Conservation (phyloP, 2,113 vertebrate species). For the Suncus etruscus region DNA sequence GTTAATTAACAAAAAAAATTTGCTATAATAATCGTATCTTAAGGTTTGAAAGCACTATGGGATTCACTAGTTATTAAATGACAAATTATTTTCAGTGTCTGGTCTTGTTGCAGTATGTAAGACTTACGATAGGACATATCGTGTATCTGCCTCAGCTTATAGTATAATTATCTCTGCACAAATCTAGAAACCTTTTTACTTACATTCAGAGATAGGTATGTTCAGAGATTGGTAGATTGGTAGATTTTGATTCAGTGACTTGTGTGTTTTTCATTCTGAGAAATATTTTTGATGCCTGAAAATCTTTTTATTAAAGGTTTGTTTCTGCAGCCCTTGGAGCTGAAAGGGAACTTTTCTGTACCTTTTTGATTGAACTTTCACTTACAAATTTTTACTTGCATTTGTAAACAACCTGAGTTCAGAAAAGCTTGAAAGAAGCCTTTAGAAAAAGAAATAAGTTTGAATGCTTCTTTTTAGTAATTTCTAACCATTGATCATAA, state of each 20-base stretch:
- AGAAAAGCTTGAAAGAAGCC: neutral
- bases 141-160: neutral
- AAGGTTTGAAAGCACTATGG: neutral
- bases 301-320: neutral
- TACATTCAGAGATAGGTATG: neutral
- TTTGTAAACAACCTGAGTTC: neutral
- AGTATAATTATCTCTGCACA: neutral
- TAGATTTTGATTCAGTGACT: neutral
- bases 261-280: neutral
- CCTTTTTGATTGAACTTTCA: slow-evolving; percentile 41
- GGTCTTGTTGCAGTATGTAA: neutral
- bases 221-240: neutral
- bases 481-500: neutral
- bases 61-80: neutral
- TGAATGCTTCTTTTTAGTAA: neutral
- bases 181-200: neutral
- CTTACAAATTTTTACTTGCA: slow-evolving; percentile 5
- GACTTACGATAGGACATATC: neutral
- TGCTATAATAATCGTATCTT: neutral
- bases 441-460: neutral
- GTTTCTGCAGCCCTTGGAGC: neutral
- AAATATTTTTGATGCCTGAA: neutral
- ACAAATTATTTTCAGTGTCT: neutral
- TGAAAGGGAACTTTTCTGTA: neutral
- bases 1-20: slow-evolving; percentile 27